Percentiles rank a stretch among this genome's conserved stretches.
Conservation (phyloP, 2,113 vertebrate genomes). For the Hirundichthys speculiger region DNA sequence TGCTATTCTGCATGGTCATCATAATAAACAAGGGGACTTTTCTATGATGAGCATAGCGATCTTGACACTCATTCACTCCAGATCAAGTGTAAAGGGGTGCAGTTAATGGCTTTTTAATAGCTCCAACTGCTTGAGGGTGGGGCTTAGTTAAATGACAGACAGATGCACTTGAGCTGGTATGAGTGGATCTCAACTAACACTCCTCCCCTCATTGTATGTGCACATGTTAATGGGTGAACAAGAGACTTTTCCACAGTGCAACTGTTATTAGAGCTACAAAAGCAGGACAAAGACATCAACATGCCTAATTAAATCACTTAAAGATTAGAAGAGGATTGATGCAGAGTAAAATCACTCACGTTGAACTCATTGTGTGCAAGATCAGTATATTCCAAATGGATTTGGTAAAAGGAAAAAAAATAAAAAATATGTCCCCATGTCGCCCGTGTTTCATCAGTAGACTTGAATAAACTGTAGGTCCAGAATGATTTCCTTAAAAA, state of each 20-base stretch:
- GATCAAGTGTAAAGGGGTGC: slow-evolving; percentile 85
- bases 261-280: background rate
- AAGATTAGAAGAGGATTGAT: slow-evolving; percentile 13
- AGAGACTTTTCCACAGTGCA: background rate
- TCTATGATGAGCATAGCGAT: slow-evolving; percentile 72
- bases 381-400: slow-evolving; percentile 14
- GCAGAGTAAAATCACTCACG: slow-evolving; percentile 23
- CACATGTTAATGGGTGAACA: background rate
- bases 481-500: slow-evolving; percentile 32
- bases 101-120: slow-evolving; percentile 93
- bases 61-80: slow-evolving; percentile 87
- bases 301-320: slow-evolving; percentile 24
- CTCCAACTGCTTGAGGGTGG: slow-evolving; percentile 76
- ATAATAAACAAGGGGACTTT: slow-evolving; percentile 73
- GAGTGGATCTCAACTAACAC: slow-evolving; percentile 82
- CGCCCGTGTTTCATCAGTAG: slow-evolving; percentile 15
- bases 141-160: slow-evolving; percentile 25
- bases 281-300: background rate
- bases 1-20: slow-evolving; percentile 71
- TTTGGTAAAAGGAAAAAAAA: background rate
- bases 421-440: background rate
- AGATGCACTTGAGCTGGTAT: slow-evolving; percentile 59
- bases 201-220: slow-evolving; percentile 74
- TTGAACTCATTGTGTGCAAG: slow-evolving; percentile 6
- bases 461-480: slow-evolving; percentile 8